These are phyloP conservation scores for Oryctolagus cuniculus DNA, from an alignment of 2,113 vertebrate species.

Conservation along the genomic window mOryCun1.1 NC_091433.1:28256501-28257000, in stretches of 20 bases:
- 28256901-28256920: too few species aligned
- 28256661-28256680: not conserved
- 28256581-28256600: not conserved
- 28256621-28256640: not conserved
- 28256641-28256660: not conserved
- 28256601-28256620: fast-evolving
- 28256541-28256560: not conserved
- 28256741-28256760: not conserved
- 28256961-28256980: too few species aligned
- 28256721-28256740: not conserved
- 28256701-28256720: not conserved
- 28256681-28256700: not conserved
- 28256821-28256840: not conserved
- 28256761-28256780: not conserved
- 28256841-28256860: not conserved
- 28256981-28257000: too few species aligned
- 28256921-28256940: too few species aligned
- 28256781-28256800: not conserved
- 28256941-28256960: too few species aligned
- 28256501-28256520: not conserved
- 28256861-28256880: too few species aligned
- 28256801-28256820: not conserved
- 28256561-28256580: not conserved
- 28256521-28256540: not conserved
- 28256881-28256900: not conserved